Conservation (phyloP, 2,888 invertebrate genomes). For the Zelleria hepariella region DNA sequence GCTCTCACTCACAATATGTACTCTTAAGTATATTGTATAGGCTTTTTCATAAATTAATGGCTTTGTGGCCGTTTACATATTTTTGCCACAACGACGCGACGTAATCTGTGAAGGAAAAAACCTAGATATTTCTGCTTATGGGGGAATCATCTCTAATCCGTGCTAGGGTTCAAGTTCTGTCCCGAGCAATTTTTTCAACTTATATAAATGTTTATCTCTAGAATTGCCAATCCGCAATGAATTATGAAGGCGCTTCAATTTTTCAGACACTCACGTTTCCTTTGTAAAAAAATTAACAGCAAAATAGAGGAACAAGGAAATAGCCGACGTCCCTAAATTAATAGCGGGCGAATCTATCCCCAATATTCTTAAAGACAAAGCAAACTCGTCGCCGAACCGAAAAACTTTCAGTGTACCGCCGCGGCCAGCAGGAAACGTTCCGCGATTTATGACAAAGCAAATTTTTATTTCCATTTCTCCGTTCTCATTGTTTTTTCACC, state of each 20-base stretch:
- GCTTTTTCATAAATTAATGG: neutral
- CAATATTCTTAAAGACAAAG: conserved; percentile 5
- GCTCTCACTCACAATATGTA: conserved; percentile 43
- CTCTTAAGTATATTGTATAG: conserved; percentile 28
- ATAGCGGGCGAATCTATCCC: neutral
- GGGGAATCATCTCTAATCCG: too few relatives aligned
- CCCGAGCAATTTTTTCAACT: too few relatives aligned
- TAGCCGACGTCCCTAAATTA: neutral
- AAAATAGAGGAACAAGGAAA: neutral
- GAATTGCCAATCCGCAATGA: neutral
- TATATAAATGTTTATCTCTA: too few relatives aligned
- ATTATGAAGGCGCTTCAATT: too few relatives aligned
- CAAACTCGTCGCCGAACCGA: conserved; percentile 10
- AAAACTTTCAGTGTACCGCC: conserved; percentile 61
- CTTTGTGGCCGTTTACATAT: neutral
- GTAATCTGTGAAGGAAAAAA: neutral
- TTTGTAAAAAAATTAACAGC: too few relatives aligned
- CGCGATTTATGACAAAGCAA: conserved; percentile 69
- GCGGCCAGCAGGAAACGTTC: conserved; percentile 60
- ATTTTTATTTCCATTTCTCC: conserved; percentile 67
- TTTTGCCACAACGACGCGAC: neutral
- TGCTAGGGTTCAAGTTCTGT: too few relatives aligned
- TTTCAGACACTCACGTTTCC: too few relatives aligned
- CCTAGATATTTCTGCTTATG: too few relatives aligned
- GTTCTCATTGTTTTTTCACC: conserved; percentile 60